Base-by-base conservation (phyloP, 2,797 vertebrate species). In the Dromococcyx pavoninus region DNA sequence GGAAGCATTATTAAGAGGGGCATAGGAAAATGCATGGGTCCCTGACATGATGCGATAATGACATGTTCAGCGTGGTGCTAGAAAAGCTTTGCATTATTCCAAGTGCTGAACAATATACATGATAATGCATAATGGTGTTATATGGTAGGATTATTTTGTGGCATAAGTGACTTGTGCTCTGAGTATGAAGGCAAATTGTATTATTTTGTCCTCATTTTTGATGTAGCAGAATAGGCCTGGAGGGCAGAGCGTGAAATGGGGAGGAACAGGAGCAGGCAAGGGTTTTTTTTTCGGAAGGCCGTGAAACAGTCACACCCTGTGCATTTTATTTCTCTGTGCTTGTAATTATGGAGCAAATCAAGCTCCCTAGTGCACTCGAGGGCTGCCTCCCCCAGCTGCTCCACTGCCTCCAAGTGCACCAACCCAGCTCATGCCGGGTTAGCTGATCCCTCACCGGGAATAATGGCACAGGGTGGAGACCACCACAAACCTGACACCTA, bases 21-120 rank as follows among this genome's bases (percentile, higher is more conserved):
- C 89, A 60, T 5, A 76, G 67, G 76, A 95, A 86, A 96, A 86
- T 37, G 83, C 67, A 74, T 58, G 57, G 74, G 84, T 94, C 88
- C 65, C 91, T 95, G 86, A 94, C 77, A 28, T 96, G 91, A 89
- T 87, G 88, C 0, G n/a, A 96, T 94, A 94, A 96, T 97, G 83
- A 88, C 82, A 85, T 79, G 86, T 96, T 95, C 91, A 90, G 74
- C 81, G 6, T 61, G 77, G 67, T 94, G 74, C 93, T 94, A 33
- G 93, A 71, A 94, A 86, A 88, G 86, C 88, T 88, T 89, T 91
- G 67, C 86, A 85, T 96, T 95, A 94, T 95, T 94, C 89, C 82
- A 91, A 94, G 74, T 94, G 86, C 83, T 87, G 93, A 85, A 93
- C 94, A 93, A 94, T 95, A 92, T 62, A 39, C 91, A 65, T 89